Evolutionary conservation across 2,797 vertebrate genomes (phyloP), one percentile per base, ranked within the genome.

Genomic region (Rhinella marina): DNA sequence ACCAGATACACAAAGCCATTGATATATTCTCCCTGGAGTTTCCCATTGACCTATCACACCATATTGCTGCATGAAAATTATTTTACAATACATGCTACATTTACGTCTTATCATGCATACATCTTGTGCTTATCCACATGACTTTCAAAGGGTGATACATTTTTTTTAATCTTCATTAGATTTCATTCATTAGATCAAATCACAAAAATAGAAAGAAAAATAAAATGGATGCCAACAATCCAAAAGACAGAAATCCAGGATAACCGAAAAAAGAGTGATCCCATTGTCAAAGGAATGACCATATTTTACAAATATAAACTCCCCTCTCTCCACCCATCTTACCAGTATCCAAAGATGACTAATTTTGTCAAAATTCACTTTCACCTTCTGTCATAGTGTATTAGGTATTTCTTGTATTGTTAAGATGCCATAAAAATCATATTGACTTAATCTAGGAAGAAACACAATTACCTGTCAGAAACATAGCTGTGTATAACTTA

Each of bases 401-500:
- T 54, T 12, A 14, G 17, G 16, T 7, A 41, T 56, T 21, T 32
- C 57, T 81, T 62, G 54, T 54, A 23, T 61, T 61, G 29, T 41
- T 62, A 64, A 66, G 23, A 50, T 48, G 13, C 19, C 23, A 50
- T 25, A 56, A 70, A 68, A 52, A 84, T 72, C 27, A 72, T 62
- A 50, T 85, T 48, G 17, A 48, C 41, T 62, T 8, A 78, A 54
- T 59, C n/a, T 78, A 86, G 23, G 27, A 61, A 54, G 57, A 64
- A 82, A 27, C 13, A 19, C 61, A 82, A 56, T 2, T n/a, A 41
- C n/a, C 6, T 78, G 25, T 62, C 41, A 73, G 29, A 82, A 85
- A 52, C 11, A 54, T 41, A 41, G 41, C 41, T 41, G 41, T 41
- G 57, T 21, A 76, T 17, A 88, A 50, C 32, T 85, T 81, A 81